Evolutionary conservation across 2,888 invertebrate genomes (phyloP).

Genomic region (Fragum sueziense): DNA sequence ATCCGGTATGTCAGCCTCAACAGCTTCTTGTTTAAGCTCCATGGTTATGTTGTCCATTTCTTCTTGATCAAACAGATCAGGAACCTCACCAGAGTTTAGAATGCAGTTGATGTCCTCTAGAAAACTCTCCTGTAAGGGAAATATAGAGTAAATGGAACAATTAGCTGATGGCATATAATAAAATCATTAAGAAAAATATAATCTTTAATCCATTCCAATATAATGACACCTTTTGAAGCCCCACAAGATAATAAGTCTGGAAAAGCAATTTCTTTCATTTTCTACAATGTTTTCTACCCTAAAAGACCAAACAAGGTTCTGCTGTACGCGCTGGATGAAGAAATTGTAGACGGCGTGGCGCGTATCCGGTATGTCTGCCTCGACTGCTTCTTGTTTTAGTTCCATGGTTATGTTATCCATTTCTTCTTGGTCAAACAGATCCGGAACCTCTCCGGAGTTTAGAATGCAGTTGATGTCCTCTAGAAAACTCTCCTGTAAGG

Average conservation of each 20-base stretch:
- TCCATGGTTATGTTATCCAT: conserved; percentile 81
- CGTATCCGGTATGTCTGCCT: conserved; percentile 79
- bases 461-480: conserved; percentile 82
- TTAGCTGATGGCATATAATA: too few species aligned
- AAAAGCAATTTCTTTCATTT: too few species aligned
- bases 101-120: conserved; percentile 82
- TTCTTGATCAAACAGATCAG: conserved; percentile 82
- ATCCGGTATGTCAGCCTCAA: conserved; percentile 78
- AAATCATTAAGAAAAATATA: too few species aligned
- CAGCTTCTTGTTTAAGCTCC: conserved; percentile 80
- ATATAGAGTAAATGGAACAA: too few species aligned
- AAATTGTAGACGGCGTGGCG: conserved; percentile 78
- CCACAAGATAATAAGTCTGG: too few species aligned
- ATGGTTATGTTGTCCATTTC: conserved; percentile 81
- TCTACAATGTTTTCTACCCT: too few species aligned
- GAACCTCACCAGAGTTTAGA: conserved; percentile 82
- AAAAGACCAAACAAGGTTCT: too few species aligned
- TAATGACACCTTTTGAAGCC: too few species aligned
- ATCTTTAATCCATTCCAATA: too few species aligned
- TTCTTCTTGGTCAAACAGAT: conserved; percentile 82
- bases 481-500: conserved; percentile 79
- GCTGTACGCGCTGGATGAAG: conserved; percentile 79
- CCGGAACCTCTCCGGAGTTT: conserved; percentile 82
- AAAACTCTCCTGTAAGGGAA: conserved; percentile 81
- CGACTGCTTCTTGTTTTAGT: conserved; percentile 78